Base-by-base conservation (phyloP, 2,113 vertebrate genomes). In the Pollachius pollachius region DNA sequence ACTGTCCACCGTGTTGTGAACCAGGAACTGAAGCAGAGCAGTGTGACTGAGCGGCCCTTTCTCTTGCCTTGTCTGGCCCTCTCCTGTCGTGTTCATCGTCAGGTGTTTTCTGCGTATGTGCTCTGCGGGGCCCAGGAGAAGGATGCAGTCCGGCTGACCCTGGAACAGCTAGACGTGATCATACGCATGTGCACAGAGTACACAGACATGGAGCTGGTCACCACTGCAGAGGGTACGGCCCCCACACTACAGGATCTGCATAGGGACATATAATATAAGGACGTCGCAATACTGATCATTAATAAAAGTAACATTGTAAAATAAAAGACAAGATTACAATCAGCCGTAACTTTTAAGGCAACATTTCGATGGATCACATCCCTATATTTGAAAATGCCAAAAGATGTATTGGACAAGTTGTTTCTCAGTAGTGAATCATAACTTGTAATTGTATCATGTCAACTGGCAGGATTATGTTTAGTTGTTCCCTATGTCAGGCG, bases 151-250 rank as follows among this genome's bases (percentile, higher is more conserved):
- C 90, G 93, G 72, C 86, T 97, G 72, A 92, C 94, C 2, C 85
- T 98, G 91, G 97, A 98, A 79, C 97, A 98, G 82, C 93, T 97
- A 1, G 96, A 98, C 81, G 82, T 94, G 68, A 89, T 97, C 78
- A 93, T 78, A 72, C 93, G 94, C 70, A 91, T 98, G 90, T 98
- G 96, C 75, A 84, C 84, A 2, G 88, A 91, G 82, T 94, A 95
- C 59, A n/a, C 88, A 21, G 94, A 96, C 56, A 86, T 98, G 68
- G 90, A 96, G 68, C 80, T 97, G 64, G 95, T 95, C 81, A 92
- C 89, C 18, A 93, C 95, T 63, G 83, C 87, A 15, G 63, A 94
- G 86, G 96, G 96, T 98, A 88, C 2, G 69, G 81, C 56, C 17
- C 21, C 25, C 4, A 57, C 17, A 4, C 2, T 19, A 58, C 5